phyloP scores from a whole-genome alignment of 2,888 invertebrate genomes.

The Rhagium mordax region DNA sequence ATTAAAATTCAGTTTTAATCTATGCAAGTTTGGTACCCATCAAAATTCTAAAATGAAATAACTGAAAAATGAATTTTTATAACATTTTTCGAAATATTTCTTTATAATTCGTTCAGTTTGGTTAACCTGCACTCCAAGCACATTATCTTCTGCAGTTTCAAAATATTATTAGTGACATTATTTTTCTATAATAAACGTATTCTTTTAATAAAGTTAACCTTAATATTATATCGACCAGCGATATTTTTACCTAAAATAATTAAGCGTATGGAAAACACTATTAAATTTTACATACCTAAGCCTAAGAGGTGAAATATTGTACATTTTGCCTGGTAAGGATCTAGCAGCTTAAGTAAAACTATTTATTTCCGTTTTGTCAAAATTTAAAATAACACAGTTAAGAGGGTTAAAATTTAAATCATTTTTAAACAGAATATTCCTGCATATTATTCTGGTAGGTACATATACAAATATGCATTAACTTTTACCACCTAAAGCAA shows the following conservation, averaged over 20 bases:
- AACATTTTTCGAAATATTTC: not conserved
- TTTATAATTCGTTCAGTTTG: not conserved
- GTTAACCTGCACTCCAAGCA: not conserved
- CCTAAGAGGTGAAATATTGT: slow-evolving; percentile 1
- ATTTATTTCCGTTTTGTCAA: not conserved
- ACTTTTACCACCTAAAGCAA: no score
- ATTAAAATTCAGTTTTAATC: not conserved
- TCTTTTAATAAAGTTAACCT: not conserved
- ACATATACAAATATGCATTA: no score
- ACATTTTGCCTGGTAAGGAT: not conserved
- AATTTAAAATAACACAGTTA: not conserved
- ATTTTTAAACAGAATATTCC: not conserved
- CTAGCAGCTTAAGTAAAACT: not conserved
- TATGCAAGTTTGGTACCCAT: not conserved
- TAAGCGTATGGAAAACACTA: slow-evolving; percentile 31
- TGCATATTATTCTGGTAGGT: not conserved
- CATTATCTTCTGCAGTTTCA: not conserved
- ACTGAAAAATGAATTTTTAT: not conserved
- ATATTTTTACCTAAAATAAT: slow-evolving; percentile 14
- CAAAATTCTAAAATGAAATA: not conserved
- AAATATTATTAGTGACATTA: not conserved
- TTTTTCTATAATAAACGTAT: not conserved
- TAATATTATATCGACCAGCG: slow-evolving; percentile 34
- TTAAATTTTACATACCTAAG: slow-evolving; percentile 10
- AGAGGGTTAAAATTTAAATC: not conserved